Base-by-base conservation (phyloP, 2,113 vertebrate species). In the Fulica atra region DNA sequence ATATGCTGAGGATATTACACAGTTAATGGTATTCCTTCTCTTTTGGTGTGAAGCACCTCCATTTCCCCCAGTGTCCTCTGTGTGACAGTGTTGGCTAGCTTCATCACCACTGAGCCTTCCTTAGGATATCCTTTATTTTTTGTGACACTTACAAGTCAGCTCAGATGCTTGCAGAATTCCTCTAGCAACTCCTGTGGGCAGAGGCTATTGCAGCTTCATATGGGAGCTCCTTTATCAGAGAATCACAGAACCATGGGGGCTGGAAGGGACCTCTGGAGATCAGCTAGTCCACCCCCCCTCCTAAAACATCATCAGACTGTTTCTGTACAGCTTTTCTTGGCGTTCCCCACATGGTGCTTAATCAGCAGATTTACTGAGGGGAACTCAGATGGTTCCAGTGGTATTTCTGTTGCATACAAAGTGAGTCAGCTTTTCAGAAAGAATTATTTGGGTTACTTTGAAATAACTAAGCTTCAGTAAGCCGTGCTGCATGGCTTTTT, bases 351-450 rank as follows among this genome's bases (percentile, higher is more conserved):
- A 0, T 59, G 59, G 2, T 92, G 68, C 76, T 74, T 76, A 90
- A 68, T 92, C 95, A 95, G 94, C 80, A 81, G 63, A 42, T 74
- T 96, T 95, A 25, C 85, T 61, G 25, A 82, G 69, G 85, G 78
- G 85, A 82, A 11, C 54, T 93, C 50, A 73, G 71, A 70, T 80
- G 66, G 54, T 77, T 97, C 85, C 90, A 81, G 82, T 2, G 1
- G 59, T 57, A 59, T 46, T 88, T 82, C 51, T 88, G 76, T 88
- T 86, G 82, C 46, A n/a, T 66, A 90, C 79, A 91, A 85, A 83
- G 36, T 86, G 82, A 97, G 91, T 83, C 92, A 94, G 88, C 88
- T 90, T 94, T 92, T 93, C 79, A 78, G 68, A 84, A 86, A 59
- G 60, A 61, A 38, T 80, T 93, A 72, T 78, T 92, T 42, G 50